A percentile compares a stretch with the other conserved stretches of the same genome.
These are phyloP conservation scores for Pelvicachromis taeniatus DNA, from an alignment of 2,113 vertebrate species.

Conservation along the genomic window DNA sequence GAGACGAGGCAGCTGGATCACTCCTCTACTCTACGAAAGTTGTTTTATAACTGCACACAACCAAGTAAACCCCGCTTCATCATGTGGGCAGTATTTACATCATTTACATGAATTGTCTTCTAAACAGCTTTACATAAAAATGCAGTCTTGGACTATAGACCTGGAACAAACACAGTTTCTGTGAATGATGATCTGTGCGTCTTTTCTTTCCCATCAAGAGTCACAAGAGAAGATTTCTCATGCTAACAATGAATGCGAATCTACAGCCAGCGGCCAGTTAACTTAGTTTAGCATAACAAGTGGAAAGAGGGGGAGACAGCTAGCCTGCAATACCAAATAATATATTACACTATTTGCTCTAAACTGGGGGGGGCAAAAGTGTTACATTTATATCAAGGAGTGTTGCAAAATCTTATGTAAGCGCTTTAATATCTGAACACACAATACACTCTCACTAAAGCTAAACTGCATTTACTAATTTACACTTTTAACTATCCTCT, in stretches of 20 bases:
- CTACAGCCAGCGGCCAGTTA: not conserved
- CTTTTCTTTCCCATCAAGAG: not conserved
- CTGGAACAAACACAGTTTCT: not conserved
- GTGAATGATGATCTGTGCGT: not conserved
- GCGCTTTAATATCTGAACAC: conserved; percentile 1
- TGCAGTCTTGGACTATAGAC: not conserved
- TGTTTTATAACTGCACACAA: not conserved
- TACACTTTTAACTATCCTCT: not conserved
- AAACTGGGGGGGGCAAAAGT: not conserved
- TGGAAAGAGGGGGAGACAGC: not conserved
- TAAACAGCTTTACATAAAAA: not conserved
- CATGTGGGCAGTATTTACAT: conserved; percentile 29
- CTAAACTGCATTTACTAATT: not conserved
- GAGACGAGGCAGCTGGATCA: not conserved
- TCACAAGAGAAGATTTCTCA: not conserved
- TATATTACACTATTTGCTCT: conserved; percentile 5
- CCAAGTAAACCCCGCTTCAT: not conserved
- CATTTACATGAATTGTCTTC: not conserved
- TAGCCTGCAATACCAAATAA: not conserved
- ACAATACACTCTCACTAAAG: not conserved
- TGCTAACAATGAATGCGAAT: not conserved
- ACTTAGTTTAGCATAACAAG: not conserved
- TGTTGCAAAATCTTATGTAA: not conserved
- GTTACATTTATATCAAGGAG: not conserved
- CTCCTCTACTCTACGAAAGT: not conserved